Evolutionary conservation across 2,113 vertebrate species (phyloP), one percentile per base, ranked within the genome.

Genomic region (Peromyscus leucopus): DNA sequence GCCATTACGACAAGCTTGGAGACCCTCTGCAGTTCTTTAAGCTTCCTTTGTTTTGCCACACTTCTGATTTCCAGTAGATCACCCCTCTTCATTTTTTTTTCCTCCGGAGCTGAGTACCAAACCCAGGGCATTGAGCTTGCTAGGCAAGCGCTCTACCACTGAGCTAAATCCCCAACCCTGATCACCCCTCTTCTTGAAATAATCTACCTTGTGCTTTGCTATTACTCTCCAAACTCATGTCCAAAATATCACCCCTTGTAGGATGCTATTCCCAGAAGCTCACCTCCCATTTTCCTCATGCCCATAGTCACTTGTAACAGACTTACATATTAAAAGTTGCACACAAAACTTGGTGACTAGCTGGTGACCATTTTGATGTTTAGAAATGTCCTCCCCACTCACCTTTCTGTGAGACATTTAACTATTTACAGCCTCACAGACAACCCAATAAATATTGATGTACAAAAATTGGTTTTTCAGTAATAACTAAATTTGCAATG

Each of bases 281-380:
- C 36, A 13, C 15, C 21, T 74, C 10, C 26, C n/a, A 7, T 65
- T 76, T 92, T 90, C 39, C 57, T 94, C 51, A 48, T 7, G 74
- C 13, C 5, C 33, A 63, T 39, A 46, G 16, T 76, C 83, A 55
- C 91, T 88, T 39, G 24, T 78, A 48, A 42, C 55, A 83, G 26
- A 83, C 3, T 12, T 51, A 3, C 36, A 21, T 90, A 67, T 55
- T 87, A 78, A 82, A 63, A n/a, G 21, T 5, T 71, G 63, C 79
- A 67, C 12, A 36, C 19, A 75, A 21, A 28, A 69, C 59, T 71
- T 86, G 78, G 39, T 51, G 72, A 59, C 11, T 92, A 74, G 39
- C 91, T 94, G 22, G 36, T 71, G 42, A 93, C 19, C 26, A 78
- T 90, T 79, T 72, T 89, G 67, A 63, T 75, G 42, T 78, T 83